Evolutionary conservation across 1,140 invertebrate species (phyloP), one percentile per base, ranked within the genome.

Genomic region (Cecropterus lyciades): DNA sequence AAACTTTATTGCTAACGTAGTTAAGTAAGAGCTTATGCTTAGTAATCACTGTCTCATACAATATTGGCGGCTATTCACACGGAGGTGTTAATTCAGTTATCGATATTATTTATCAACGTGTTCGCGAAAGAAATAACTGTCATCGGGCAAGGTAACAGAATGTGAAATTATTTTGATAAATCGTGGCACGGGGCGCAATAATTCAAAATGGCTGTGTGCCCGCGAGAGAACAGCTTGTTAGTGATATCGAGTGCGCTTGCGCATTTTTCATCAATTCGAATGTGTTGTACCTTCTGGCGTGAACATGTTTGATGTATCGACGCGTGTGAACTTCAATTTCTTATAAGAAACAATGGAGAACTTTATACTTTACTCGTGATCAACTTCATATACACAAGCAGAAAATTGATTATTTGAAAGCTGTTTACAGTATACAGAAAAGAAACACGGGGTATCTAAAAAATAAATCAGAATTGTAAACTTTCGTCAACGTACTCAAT

Each of bases 221-320:
- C n/a, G n/a, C 9, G 13, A 15, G 52, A 16, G 33, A 17, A 30
- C 30, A 45, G 67, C 71, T 82, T 77, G 77, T 83, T 83, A 79
- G 73, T 52, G 62, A 40, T 64, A 67, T 45, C 60, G 45, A 52
- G 14, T 60, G 70, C 30, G 30, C 30, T 9, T 63, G 70, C 67
- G 74, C 73, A 65, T n/a, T 84, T 84, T 85, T 85, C 79, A 82
- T 40, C 56, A 79, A 82, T 43, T 78, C 77, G 57, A 59, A 62
- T 57, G 67, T 62, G 70, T 73, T 77, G 20, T 24, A 59, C 56
- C 65, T 66, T 53, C 71, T n/a, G 84, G 82, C 82, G 82, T 80
- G 30, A 33, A 33, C 30, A 33, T 10, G 9, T 33, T 33, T 33
- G 30, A 33, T 33, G 9, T 33, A 33, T 33, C 30, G 6, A 33